Evolutionary conservation across 2,888 invertebrate genomes (phyloP), one percentile per base, ranked within the genome.

Genomic region (Hemicrepidius hirtus): DNA sequence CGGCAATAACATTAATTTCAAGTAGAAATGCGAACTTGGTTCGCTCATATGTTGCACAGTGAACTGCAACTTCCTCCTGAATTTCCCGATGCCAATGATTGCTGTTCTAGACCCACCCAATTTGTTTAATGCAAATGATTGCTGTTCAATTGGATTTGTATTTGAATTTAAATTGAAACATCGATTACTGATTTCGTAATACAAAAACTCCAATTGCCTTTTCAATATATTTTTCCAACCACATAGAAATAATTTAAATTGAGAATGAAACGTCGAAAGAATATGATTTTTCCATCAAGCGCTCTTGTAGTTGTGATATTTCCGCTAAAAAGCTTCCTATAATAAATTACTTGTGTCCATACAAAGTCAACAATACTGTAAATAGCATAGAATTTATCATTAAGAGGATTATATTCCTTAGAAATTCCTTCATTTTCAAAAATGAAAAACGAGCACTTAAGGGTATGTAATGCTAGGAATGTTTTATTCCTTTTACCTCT

Each of bases 381-480:
- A 21, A 50, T 12, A 21, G 9, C n/a, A 16, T 10, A 20, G 13
- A 4, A 13, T 46, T 46, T 46, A 46, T 46, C 46, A 46, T 46
- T 18, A 46, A 62, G 62, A 41, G 20, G 13, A 13, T 21, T 24
- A 24, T 5, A 16, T 20, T 10, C 20, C 20, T 12, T 7, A 62
- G 21, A 62, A 62, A 46, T 32, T 24, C 46, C 28, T 62, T 62
- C 46, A 62, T 62, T 46, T 28, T 62, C 20, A 46, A 62, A 24
- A 62, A 62, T 62, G 62, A 44, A 46, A 24, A 24, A 62, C 62
- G 62, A 62, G 32, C 46, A 62, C 46, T 62, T 62, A 28, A 7
- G 53, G 1, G 24, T 32, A 10, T 28, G 28, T 53, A 21, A 32
- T 21, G 32, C 13, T n/a, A 7, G 37, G 59, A 59, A 59, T 59